Conservation (phyloP, 2,113 vertebrate genomes). For the Hystrix cristata region DNA sequence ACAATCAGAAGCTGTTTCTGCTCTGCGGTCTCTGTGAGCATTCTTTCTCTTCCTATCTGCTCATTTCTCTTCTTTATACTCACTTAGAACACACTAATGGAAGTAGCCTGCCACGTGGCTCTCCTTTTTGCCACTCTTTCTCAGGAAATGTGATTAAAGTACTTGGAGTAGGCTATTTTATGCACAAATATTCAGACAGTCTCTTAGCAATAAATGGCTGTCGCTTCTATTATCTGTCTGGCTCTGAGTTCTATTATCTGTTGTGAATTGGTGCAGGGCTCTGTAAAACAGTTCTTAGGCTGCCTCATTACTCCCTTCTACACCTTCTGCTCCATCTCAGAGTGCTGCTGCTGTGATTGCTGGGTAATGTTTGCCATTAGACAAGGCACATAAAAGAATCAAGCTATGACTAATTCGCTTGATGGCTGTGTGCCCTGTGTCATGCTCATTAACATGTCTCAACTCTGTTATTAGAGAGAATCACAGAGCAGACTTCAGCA, state of each 20-base stretch:
- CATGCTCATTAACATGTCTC: conserved; percentile 85
- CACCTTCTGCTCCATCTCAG: conserved; percentile 86
- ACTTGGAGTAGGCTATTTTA: conserved; percentile 85
- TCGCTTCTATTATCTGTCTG: conserved; percentile 90
- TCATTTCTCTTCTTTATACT: conserved; percentile 58
- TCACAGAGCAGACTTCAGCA: conserved; percentile 81
- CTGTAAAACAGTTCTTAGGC: conserved; percentile 87
- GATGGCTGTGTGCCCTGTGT: conserved; percentile 86
- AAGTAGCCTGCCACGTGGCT: conserved; percentile 66
- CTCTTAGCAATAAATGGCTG: conserved; percentile 91
- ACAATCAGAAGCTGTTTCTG: conserved; percentile 8
- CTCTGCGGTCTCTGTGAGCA: conserved; percentile 13
- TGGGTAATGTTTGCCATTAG: conserved; percentile 89
- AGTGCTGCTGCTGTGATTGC: conserved; percentile 83
- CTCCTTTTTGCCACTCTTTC: conserved; percentile 79
- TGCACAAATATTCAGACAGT: conserved; percentile 89
- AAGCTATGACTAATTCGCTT: conserved; percentile 88
- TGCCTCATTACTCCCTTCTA: conserved; percentile 89
- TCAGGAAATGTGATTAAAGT: conserved; percentile 87
- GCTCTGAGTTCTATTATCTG: conserved; percentile 88
- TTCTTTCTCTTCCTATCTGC: conserved; percentile 31
- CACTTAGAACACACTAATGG: conserved; percentile 71
- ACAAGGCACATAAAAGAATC: conserved; percentile 88
- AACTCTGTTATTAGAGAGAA: conserved; percentile 86
- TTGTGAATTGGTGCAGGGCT: conserved; percentile 89